Evolutionary conservation across 2,888 invertebrate species (phyloP).

Genomic region (Rosalia funebris): DNA sequence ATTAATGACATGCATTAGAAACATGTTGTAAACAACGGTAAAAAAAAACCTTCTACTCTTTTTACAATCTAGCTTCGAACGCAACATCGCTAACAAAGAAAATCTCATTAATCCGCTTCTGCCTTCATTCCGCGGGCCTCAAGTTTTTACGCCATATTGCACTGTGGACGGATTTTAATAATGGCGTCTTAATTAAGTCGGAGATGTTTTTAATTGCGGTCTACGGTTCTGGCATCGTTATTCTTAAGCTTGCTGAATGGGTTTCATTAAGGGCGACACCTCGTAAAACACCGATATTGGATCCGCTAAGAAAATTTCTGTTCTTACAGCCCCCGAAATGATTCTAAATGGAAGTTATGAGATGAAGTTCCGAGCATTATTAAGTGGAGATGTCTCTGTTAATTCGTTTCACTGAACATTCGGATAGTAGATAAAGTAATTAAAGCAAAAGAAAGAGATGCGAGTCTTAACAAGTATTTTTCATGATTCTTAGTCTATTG

Average conservation of each 20-base stretch:
- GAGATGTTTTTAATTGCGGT: slow-evolving; percentile 64
- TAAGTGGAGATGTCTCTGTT: slow-evolving; percentile 18
- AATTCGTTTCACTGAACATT: neutral
- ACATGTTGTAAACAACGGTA: too few species aligned
- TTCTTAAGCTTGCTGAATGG: slow-evolving; percentile 59
- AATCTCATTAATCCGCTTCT: slow-evolving; percentile 1
- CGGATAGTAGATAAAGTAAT: too few species aligned
- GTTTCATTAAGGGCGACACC: slow-evolving; percentile 63
- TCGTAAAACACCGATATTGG: slow-evolving; percentile 62
- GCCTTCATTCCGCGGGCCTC: neutral
- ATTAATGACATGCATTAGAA: too few species aligned
- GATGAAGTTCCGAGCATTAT: slow-evolving; percentile 19
- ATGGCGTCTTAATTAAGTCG: slow-evolving; percentile 64
- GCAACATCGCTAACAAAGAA: neutral
- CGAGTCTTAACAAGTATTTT: too few species aligned
- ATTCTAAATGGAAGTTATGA: slow-evolving; percentile 7
- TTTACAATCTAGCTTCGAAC: too few species aligned
- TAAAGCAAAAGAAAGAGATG: too few species aligned
- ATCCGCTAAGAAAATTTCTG: slow-evolving; percentile 36
- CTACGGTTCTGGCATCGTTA: slow-evolving; percentile 57
- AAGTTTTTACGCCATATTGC: slow-evolving; percentile 54
- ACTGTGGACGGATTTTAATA: slow-evolving; percentile 60
- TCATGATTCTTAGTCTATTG: too few species aligned
- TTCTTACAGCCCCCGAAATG: slow-evolving; percentile 18
- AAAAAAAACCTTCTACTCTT: too few species aligned